A percentile compares a stretch with the other conserved stretches of the same genome.
Conservation (phyloP, 1,140 invertebrate species). For the Rhopalosiphum maidis region DNA sequence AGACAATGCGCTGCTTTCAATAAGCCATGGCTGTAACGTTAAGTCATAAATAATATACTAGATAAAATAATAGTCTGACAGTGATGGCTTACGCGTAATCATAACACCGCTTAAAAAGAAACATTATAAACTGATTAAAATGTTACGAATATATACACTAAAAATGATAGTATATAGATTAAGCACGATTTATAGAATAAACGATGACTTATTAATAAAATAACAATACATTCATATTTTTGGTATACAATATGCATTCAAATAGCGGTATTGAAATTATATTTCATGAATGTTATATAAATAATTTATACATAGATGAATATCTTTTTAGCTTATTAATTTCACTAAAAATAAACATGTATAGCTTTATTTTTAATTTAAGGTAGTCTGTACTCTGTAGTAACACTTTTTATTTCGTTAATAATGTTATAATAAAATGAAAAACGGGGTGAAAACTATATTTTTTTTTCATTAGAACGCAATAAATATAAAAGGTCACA, state of each 20-base stretch:
- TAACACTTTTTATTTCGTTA: not conserved
- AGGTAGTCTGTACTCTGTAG: not conserved
- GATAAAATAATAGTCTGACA: not conserved
- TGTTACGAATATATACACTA: not conserved
- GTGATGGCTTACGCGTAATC: not conserved
- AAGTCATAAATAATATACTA: slow-evolving; percentile 23
- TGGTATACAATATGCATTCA: not conserved
- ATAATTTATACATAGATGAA: not conserved
- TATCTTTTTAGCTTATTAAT: not conserved
- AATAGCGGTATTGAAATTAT: not conserved
- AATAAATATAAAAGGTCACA: not conserved
- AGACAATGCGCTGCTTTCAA: not conserved
- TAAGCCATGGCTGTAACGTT: not conserved
- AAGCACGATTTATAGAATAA: not conserved
- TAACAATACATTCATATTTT: not conserved
- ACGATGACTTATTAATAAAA: not conserved
- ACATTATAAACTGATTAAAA: slow-evolving; percentile 24
- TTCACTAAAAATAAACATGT: not conserved
- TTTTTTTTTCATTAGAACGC: not conserved
- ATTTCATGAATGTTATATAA: not conserved
- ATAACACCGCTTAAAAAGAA: not conserved
- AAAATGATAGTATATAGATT: not conserved
- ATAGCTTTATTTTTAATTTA: not conserved
- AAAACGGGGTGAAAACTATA: not conserved
- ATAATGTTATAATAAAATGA: not conserved